Evolutionary conservation across 1,140 invertebrate genomes (phyloP), one percentile per base, ranked within the genome.

Genomic region (Calliopsis andreniformis): DNA sequence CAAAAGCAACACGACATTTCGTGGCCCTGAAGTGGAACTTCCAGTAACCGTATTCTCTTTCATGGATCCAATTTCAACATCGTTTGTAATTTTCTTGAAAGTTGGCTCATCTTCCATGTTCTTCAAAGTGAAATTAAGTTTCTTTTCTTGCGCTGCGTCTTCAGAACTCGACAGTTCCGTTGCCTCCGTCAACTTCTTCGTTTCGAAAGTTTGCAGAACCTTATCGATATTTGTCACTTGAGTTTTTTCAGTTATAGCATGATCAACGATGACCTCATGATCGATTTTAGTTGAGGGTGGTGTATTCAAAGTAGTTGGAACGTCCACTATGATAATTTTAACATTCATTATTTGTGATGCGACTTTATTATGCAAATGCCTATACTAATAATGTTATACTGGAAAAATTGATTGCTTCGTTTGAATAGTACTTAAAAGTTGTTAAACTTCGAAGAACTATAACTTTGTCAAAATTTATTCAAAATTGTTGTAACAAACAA

Each of bases 1-100:
- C 25, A 89, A 28, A 3, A 89, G 42, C 3, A 89, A 23, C 28
- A 90, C 53, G 16, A 87, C 75, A 30, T 88, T 90, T 51, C 64
- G 56, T 0, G 79, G 80, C 23, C 10, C 12, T 20, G 43, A 28
- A 42, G 7, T 12, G 0, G n/a, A 7, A 16, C 2, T 28, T 5
- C 42, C 64, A 2, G 20, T 16, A 3, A 39, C 1, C 10, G 20
- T 10, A n/a, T 51, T 53, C 23, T 39, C 45, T 18, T 68, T 66
- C 7, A n/a, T 12, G 8, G 35, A 7, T 5, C 18, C 58, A 12
- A 16, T 51, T 49, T 2, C 12, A 18, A 6, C 23, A n/a, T 70
- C 20, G 1, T 42, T 35, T 7, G 63, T 6, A 23, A 7, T 43
- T 23, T 66, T 47, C 14, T 32, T 16, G 3, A 45, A 14, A n/a